Evolutionary conservation across 1,140 invertebrate genomes (phyloP).

Genomic region (Amyelois transitella): DNA sequence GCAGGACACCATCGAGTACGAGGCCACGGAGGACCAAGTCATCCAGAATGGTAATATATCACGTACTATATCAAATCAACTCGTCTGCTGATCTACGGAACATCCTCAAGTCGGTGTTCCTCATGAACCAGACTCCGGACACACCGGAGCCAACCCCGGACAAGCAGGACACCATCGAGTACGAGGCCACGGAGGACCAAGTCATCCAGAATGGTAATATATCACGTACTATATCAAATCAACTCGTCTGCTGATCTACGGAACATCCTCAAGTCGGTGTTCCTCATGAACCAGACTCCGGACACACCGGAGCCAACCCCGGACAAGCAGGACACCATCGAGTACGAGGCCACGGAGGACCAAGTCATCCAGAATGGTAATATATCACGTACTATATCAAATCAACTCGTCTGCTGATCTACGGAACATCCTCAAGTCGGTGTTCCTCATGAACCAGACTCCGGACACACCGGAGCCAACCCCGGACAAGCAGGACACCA

Average conservation of each 20-base stretch:
- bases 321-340: slow-evolving; percentile 35
- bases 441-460: slow-evolving; percentile 95
- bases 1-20: slow-evolving; percentile 68
- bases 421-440: slow-evolving; percentile 94
- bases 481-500: slow-evolving; percentile 16
- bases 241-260: slow-evolving; percentile 98
- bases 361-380: slow-evolving; percentile 75
- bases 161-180: slow-evolving; percentile 66
- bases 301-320: slow-evolving; percentile 21
- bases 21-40: slow-evolving; percentile 69
- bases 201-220: slow-evolving; percentile 73
- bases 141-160: slow-evolving; percentile 56
- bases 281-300: slow-evolving; percentile 91
- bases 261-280: slow-evolving; percentile 96
- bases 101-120: slow-evolving; percentile 96
- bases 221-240: slow-evolving; percentile 82
- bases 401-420: slow-evolving; percentile 98
- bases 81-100: slow-evolving; percentile 97
- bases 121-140: slow-evolving; percentile 88
- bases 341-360: slow-evolving; percentile 70
- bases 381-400: too few relatives aligned
- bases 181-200: slow-evolving; percentile 69
- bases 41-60: slow-evolving; percentile 72
- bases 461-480: slow-evolving; percentile 35
- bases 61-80: slow-evolving; percentile 88